Evolutionary conservation across 2,888 invertebrate genomes (phyloP), one percentile per base, ranked within the genome.

Genomic region (Cepaea hortensis): DNA sequence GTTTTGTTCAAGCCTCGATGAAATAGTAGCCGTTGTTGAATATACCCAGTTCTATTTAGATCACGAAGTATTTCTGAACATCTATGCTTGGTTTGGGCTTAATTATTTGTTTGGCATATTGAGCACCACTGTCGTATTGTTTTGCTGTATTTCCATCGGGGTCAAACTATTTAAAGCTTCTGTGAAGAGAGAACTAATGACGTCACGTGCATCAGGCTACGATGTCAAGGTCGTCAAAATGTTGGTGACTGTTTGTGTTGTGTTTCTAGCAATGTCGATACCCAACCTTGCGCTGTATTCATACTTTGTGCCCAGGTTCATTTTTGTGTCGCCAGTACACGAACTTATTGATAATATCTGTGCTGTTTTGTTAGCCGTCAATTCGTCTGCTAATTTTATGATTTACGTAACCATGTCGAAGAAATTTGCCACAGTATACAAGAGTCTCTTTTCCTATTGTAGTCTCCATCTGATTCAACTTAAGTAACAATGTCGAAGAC

Each of bases 371-470:
- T 50, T 20, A 5, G 20, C 20, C 20, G 18, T 55, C 3, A 79
- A 79, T 50, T 46, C 79, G 79, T 79, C 79, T n/a, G n/a, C 55
- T 11, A 79, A 79, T 55, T 79, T 55, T 68, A n/a, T 68, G 18
- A n/a, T 68, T 5, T 68, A 68, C n/a, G 68, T 68, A 20, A 68
- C 68, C 18, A 79, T 79, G 79, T 79, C 79, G 50, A 79, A 81
- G 62, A 65, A 62, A 81, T 81, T 62, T 81, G 81, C 81, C 35
- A 35, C 3, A 5, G 23, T 65, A 9, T 65, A 62, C 68, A 23
- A 13, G 46, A 20, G 11, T 35, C 65, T 50, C 15, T n/a, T 68
- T 18, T 18, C 68, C 18, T 18, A 15, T 68, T 35, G 35, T 35
- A 35, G 35, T 35, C 35, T 35, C 35, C 35, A 35, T 35, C 35